Conservation (phyloP, 2,888 invertebrate genomes). For the Stenchaetothrips biformis region DNA sequence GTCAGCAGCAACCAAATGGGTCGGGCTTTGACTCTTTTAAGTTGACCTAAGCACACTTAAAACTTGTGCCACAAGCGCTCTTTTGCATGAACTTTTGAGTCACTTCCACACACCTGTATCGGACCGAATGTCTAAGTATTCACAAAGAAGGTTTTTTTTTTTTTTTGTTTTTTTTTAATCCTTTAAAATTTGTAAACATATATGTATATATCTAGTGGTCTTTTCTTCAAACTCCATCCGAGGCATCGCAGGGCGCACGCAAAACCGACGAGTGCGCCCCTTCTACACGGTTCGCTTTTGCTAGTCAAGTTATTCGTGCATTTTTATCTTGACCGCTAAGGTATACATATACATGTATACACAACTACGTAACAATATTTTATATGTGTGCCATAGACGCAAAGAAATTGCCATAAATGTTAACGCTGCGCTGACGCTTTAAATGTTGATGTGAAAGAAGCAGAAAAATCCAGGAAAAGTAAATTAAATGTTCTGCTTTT, state of each 20-base stretch:
- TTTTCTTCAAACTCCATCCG: not conserved
- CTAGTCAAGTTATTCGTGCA: not conserved
- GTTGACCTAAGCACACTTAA: too few relatives aligned
- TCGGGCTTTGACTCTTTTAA: too few relatives aligned
- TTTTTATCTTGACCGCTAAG: not conserved
- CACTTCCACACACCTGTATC: too few relatives aligned
- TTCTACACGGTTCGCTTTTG: not conserved
- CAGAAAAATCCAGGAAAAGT: not conserved
- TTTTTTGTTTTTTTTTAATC: too few relatives aligned
- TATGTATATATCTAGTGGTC: conserved; percentile 18
- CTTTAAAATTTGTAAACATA: not conserved
- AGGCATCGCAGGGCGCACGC: not conserved
- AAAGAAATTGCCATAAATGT: not conserved
- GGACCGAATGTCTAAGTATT: too few relatives aligned
- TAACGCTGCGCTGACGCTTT: not conserved
- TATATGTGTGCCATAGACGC: conserved; percentile 18
- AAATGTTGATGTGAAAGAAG: not conserved
- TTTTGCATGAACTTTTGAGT: too few relatives aligned
- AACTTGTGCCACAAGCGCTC: too few relatives aligned
- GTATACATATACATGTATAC: conserved; percentile 17
- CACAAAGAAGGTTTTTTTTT: too few relatives aligned
- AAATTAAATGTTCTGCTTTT: not conserved
- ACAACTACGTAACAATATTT: not conserved
- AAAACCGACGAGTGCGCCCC: not conserved
- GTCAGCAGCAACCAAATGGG: too few relatives aligned